Evolutionary conservation across 92 coral and sea anemone genomes (phyloP).

Genomic region (Bergia sp.): DNA sequence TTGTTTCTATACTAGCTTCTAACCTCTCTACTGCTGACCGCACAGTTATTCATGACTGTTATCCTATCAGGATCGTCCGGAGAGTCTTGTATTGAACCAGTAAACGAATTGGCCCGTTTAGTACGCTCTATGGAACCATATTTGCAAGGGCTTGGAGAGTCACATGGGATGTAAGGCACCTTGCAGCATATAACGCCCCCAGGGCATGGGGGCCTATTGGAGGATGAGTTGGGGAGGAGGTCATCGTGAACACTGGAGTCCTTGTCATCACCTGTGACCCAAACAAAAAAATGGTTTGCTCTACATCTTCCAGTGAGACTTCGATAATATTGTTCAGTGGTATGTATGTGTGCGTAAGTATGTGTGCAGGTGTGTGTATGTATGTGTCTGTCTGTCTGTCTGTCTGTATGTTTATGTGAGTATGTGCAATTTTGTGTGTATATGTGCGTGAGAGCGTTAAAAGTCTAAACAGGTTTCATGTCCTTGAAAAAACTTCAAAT

Average conservation of each 20-base stretch:
- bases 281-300: not conserved
- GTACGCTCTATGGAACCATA: constrained; percentile 17
- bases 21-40: not conserved
- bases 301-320: too few relatives aligned
- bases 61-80: constrained; percentile 17
- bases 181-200: constrained; percentile 34
- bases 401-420: too few relatives aligned
- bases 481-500: too few relatives aligned
- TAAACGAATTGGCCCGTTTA: not conserved
- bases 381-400: too few relatives aligned
- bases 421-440: too few relatives aligned
- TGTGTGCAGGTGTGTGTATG: too few relatives aligned
- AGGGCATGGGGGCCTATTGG: constrained; percentile 29
- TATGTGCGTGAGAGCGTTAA: too few relatives aligned
- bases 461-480: too few relatives aligned
- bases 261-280: not conserved
- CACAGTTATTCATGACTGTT: not conserved
- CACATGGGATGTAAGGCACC: constrained; percentile 21
- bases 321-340: too few relatives aligned
- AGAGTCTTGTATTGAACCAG: constrained; percentile 29
- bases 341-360: too few relatives aligned
- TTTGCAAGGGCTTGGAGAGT: constrained; percentile 17
- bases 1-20: constrained; percentile 29
- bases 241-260: not conserved
- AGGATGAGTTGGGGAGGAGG: not conserved